Percentiles rank a stretch among this genome's conserved stretches.
Evolutionary conservation across 2,113 vertebrate genomes (phyloP).

Genomic region (Entomyzon cyanotis): DNA sequence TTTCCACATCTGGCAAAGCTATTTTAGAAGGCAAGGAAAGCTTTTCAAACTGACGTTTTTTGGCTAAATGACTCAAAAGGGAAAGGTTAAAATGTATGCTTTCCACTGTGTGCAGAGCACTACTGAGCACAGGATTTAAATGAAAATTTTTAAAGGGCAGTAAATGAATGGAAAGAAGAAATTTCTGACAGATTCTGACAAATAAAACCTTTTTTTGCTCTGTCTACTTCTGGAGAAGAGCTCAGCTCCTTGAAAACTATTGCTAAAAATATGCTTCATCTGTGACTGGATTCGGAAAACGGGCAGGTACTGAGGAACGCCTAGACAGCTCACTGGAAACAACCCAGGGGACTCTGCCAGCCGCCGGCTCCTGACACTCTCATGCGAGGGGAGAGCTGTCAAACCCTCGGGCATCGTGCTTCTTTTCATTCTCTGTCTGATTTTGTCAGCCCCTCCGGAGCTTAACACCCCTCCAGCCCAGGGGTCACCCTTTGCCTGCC

Average conservation of each 20-base stretch:
- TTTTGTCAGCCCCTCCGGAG: neutral
- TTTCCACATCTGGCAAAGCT: conserved; percentile 54
- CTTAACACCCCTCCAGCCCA: neutral
- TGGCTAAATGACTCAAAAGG: neutral
- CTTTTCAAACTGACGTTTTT: neutral
- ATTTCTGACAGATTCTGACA: neutral
- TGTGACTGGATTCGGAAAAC: neutral
- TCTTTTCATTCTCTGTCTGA: neutral
- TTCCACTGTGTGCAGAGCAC: neutral
- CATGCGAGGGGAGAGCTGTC: neutral
- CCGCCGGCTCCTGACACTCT: neutral
- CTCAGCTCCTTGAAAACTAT: neutral
- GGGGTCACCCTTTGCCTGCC: neutral
- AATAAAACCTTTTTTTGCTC: neutral
- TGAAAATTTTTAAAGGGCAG: neutral
- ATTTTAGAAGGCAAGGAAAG: conserved; percentile 40
- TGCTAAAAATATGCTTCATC: conserved; percentile 3
- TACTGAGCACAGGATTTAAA: neutral
- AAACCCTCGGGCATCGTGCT: neutral
- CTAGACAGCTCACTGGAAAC: neutral
- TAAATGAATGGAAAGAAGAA: neutral
- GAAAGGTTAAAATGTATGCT: neutral
- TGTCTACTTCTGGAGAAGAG: neutral
- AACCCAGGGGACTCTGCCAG: neutral
- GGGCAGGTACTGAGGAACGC: conserved; percentile 19